Evolutionary conservation across 35 echinoderm and acorn worm genomes (phyloP).

Genomic region (Stichopus chloronotus): DNA sequence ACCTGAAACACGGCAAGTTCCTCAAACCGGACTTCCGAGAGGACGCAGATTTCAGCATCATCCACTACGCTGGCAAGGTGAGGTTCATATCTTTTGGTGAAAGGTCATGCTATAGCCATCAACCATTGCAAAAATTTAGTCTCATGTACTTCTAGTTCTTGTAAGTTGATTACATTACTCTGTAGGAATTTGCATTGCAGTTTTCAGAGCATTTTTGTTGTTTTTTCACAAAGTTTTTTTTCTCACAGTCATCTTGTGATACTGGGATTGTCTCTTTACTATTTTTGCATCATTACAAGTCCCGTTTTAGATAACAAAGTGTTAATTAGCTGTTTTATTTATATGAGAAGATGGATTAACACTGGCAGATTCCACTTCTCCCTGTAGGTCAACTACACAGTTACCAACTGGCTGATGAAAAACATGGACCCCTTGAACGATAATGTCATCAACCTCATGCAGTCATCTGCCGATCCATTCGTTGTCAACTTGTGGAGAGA

Average conservation of each 20-base stretch:
- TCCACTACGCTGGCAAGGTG: conserved; percentile 98
- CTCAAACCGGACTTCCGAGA: conserved; percentile 86
- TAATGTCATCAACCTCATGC: conserved; percentile 80
- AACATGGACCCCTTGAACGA: conserved; percentile 99
- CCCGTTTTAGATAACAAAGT: too few species aligned
- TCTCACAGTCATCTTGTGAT: too few species aligned
- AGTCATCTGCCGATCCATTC: conserved; percentile 76
- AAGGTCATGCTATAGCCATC: neutral
- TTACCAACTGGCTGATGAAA: conserved; percentile 84
- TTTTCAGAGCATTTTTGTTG: too few species aligned
- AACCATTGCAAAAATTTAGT: neutral
- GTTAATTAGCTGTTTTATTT: too few species aligned
- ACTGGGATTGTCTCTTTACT: too few species aligned
- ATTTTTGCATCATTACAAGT: too few species aligned
- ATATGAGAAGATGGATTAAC: too few species aligned
- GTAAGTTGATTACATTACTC: too few species aligned
- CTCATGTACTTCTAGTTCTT: neutral
- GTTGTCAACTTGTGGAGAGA: conserved; percentile 85
- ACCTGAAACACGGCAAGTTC: conserved; percentile 69
- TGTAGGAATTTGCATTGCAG: too few species aligned
- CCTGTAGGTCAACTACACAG: conserved; percentile 80
- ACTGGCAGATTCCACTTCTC: neutral
- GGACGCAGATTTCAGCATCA: conserved; percentile 78
- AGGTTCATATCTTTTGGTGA: neutral
- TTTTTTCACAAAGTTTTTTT: too few species aligned